These are phyloP conservation scores for Colistium nudipinnis DNA, from an alignment of 2,113 vertebrate species.

Conservation along the genomic window DNA sequence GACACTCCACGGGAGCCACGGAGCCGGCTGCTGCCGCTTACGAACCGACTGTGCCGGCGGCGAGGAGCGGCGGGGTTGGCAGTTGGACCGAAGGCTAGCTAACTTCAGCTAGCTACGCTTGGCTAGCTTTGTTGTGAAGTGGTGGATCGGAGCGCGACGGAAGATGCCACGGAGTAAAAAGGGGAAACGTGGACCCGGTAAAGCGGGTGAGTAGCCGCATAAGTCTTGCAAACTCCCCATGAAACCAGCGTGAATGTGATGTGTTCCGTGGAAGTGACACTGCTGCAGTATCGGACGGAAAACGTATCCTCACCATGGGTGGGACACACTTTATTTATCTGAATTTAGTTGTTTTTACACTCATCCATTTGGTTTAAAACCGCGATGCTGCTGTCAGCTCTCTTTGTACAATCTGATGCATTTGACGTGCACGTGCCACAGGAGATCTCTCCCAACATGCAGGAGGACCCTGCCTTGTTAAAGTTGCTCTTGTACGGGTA, in stretches of 20 bases:
- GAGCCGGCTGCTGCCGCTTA: background rate
- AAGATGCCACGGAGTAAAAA: slow-evolving; percentile 82
- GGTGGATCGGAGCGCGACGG: slow-evolving; percentile 29
- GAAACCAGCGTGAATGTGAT: too few relatives aligned
- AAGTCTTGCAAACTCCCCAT: too few relatives aligned
- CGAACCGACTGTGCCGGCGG: too few relatives aligned
- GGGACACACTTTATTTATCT: too few relatives aligned
- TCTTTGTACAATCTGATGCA: background rate
- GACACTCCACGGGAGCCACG: background rate
- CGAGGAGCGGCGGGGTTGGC: too few relatives aligned
- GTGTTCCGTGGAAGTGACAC: too few relatives aligned
- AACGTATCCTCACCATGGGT: too few relatives aligned
- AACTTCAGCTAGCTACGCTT: slow-evolving; percentile 28
- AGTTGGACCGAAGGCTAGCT: slow-evolving; percentile 11
- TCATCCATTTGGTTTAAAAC: too few relatives aligned
- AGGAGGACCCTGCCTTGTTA: background rate
- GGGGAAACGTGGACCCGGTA: slow-evolving; percentile 80
- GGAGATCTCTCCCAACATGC: background rate
- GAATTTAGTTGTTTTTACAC: too few relatives aligned
- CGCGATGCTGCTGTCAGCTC: too few relatives aligned
- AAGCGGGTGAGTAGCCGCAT: slow-evolving; percentile 77
- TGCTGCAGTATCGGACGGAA: too few relatives aligned
- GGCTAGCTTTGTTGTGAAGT: slow-evolving; percentile 48
- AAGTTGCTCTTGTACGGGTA: background rate
- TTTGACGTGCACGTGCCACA: background rate